Conservation (phyloP, 2,797 vertebrate genomes). For the Threskiornis aethiopicus region DNA sequence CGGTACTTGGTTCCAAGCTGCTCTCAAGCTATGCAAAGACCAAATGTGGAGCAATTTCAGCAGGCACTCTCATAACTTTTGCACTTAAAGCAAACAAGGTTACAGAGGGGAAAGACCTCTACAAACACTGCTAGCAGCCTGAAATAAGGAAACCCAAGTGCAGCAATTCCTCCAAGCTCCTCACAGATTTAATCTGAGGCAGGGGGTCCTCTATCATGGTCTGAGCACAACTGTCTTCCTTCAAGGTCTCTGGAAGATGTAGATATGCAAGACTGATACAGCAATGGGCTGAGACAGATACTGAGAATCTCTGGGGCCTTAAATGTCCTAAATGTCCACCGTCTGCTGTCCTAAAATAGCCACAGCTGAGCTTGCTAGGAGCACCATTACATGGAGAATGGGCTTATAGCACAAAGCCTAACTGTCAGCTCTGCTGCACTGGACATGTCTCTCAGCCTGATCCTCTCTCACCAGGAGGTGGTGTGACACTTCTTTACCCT, state of each 20-base stretch:
- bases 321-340: not conserved
- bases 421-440: not conserved
- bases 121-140: not conserved
- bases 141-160: not conserved
- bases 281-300: not conserved
- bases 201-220: not conserved
- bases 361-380: not conserved
- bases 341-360: no score
- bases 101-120: not conserved
- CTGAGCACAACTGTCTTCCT: not conserved
- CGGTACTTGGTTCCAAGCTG: not conserved
- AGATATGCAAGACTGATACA: not conserved
- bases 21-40: not conserved
- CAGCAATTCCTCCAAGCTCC: not conserved
- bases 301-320: not conserved
- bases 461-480: not conserved
- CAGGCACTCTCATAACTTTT: not conserved
- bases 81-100: not conserved
- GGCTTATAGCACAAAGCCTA: not conserved
- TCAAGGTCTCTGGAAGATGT: not conserved
- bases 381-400: not conserved
- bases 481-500: not conserved
- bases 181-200: not conserved
- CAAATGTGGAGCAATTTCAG: not conserved
- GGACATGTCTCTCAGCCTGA: not conserved